A percentile compares a stretch with the other conserved stretches of the same genome.
Conservation (phyloP, 2,888 invertebrate genomes). For the Mactromeris polynyma region DNA sequence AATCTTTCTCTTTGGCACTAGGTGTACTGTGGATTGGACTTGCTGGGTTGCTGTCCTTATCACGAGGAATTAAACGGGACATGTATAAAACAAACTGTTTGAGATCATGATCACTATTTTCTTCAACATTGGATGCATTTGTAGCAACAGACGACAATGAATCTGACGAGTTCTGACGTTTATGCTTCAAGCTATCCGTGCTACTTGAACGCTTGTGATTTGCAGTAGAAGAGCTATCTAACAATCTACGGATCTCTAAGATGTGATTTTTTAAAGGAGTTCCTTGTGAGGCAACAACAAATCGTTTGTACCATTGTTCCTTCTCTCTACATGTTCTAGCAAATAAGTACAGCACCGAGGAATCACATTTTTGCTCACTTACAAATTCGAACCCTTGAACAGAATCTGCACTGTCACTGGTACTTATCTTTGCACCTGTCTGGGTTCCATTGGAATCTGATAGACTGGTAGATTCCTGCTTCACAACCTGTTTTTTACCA, state of each 20-base stretch:
- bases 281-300: constrained; percentile 83
- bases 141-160: constrained; percentile 73
- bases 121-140: constrained; percentile 51
- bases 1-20: constrained; percentile 48
- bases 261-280: constrained; percentile 79
- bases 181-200: constrained; percentile 68
- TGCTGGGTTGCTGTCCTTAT: constrained; percentile 56
- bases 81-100: constrained; percentile 83
- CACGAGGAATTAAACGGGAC: constrained; percentile 83
- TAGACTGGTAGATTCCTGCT: background rate
- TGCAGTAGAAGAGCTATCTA: constrained; percentile 54
- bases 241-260: constrained; percentile 73
- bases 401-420: constrained; percentile 57
- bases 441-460: constrained; percentile 26
- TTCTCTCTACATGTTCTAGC: constrained; percentile 95
- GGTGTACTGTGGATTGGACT: constrained; percentile 65
- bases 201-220: constrained; percentile 62
- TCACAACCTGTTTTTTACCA: constrained; percentile 61
- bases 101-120: constrained; percentile 62
- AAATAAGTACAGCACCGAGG: constrained; percentile 89
- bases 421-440: constrained; percentile 37
- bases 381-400: constrained; percentile 80
- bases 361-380: constrained; percentile 79
- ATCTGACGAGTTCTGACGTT: constrained; percentile 79
- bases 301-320: constrained; percentile 93